Evolutionary conservation across 2,797 vertebrate genomes (phyloP).

Genomic region (Acrossocheilus wenchowensis): DNA sequence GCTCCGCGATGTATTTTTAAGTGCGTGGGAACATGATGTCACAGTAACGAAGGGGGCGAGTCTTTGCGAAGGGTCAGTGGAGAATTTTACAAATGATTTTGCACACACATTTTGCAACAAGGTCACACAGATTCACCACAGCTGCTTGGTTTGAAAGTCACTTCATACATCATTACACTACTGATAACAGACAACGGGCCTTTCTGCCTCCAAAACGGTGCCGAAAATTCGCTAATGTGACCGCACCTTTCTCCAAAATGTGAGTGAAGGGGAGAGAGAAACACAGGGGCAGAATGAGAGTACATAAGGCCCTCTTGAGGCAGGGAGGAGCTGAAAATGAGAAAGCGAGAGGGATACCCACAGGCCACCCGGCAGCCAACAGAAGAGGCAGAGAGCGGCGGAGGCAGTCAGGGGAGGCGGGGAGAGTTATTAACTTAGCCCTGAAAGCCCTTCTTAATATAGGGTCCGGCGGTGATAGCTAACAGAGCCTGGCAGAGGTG

Average conservation of each 20-base stretch:
- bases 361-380: conserved; percentile 67
- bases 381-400: conserved; percentile 68
- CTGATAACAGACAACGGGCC: not conserved
- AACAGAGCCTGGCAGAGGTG: conserved; percentile 98
- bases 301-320: conserved; percentile 36
- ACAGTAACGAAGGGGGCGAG: not conserved
- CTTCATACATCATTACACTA: not conserved
- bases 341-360: conserved; percentile 73
- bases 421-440: conserved; percentile 99
- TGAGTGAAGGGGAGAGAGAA: not conserved
- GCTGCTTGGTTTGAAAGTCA: not conserved
- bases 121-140: not conserved
- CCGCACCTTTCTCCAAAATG: not conserved
- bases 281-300: conserved; percentile 1
- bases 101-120: not conserved
- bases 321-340: not conserved
- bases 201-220: no score
- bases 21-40: not conserved
- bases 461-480: conserved; percentile 93
- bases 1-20: not conserved
- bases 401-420: conserved; percentile 86
- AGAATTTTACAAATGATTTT: not conserved
- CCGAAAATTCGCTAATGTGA: not conserved
- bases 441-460: conserved; percentile 99
- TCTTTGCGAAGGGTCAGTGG: not conserved